Base-by-base conservation (phyloP, 2,797 vertebrate species). In the Sebastes nivosus region DNA sequence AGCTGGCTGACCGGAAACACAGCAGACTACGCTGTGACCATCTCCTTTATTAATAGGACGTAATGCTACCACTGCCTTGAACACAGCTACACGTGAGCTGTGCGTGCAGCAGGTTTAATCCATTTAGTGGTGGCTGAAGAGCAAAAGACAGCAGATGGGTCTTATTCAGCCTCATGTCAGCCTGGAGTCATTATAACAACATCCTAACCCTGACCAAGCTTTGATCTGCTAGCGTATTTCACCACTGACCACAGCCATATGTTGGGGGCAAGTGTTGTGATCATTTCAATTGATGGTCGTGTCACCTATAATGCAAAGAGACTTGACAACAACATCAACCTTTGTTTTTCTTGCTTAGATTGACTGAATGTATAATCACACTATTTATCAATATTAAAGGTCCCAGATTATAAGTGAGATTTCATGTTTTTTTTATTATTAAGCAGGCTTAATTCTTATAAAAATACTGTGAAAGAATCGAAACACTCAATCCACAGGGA, bases 101-200 rank as follows among this genome's bases (percentile, higher is more conserved):
- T 65, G 75, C 75, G 76, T 27, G 72, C 72, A 72, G 13, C 60
- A 80, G 22, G 52, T 88, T 77, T 94, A 94, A 95, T 94, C 93
- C 90, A 66, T 80, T 95, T 93, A 93, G 87, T 29, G 55, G n/a
- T 59, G 79, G 79, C 85, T 82, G 82, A 85, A 71, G 74, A 85
- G 67, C 81, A 79, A 65, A 63, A 71, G 68, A 72, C 72, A 80
- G 74, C 94, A 94, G 92, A 94, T 93, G 91, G 93, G 50, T 89
- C 72, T 87, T 86, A 91, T 69, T 38, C 36, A 38, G 36, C 13
- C 83, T 80, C 87, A 87, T 75, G 92, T 92, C 91, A 91, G 50
- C 59, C 79, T 86, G 74, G 67, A 76, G 75, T 59, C 72, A 77
- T 61, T 77, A 85, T 77, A 81, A 77, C 85, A 82, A 81, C 73